These are phyloP conservation scores for Hyla sarda DNA, from an alignment of 2,113 vertebrate genomes.

Conservation along the genomic window DNA sequence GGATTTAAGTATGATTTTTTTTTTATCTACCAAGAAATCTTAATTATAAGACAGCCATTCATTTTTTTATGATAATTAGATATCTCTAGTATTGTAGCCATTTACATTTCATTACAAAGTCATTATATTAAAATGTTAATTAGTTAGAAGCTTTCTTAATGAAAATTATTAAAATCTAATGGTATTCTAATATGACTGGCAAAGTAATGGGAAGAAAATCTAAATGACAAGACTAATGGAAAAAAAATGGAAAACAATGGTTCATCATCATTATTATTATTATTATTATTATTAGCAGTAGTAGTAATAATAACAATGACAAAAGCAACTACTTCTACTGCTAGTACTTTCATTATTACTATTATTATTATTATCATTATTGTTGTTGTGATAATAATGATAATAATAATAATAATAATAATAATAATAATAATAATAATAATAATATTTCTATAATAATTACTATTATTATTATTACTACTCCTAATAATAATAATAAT, in stretches of 20 bases:
- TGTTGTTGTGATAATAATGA: too few relatives aligned
- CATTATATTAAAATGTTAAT: conserved; percentile 51
- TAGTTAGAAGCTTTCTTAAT: conserved; percentile 39
- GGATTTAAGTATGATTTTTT: background rate
- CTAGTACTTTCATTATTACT: too few relatives aligned
- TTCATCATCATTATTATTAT: conserved; percentile 1
- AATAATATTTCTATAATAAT: too few relatives aligned
- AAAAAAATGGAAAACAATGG: conserved; percentile 39
- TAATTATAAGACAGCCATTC: conserved; percentile 24
- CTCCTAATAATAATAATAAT: too few relatives aligned
- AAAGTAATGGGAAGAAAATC: conserved; percentile 3
- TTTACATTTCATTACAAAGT: conserved; percentile 45
- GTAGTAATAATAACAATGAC: too few relatives aligned
- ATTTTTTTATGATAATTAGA: conserved; percentile 37
- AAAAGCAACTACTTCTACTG: too few relatives aligned
- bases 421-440: too few relatives aligned
- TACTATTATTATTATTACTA: too few relatives aligned
- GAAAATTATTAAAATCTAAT: conserved; percentile 42
- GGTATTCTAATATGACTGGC: background rate
- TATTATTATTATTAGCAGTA: too few relatives aligned
- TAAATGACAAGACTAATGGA: conserved; percentile 29
- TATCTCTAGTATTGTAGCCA: conserved; percentile 31
- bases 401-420: too few relatives aligned
- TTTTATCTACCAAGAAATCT: conserved; percentile 4
- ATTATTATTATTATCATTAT: too few relatives aligned